phyloP scores from a whole-genome alignment of 2,888 invertebrate species.

The Apeira syringaria region DNA sequence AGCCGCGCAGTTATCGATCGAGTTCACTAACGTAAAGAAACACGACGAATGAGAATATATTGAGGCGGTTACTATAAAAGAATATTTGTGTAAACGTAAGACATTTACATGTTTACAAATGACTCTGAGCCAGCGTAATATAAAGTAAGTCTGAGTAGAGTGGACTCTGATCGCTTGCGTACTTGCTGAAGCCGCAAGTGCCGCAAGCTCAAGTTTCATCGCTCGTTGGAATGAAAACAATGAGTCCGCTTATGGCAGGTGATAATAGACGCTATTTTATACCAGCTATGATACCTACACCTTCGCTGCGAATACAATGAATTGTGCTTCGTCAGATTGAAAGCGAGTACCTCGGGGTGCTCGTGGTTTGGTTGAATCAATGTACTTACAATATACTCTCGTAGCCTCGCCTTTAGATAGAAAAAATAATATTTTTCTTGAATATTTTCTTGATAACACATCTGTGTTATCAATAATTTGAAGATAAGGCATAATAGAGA shows the following conservation, averaged over 20 bases:
- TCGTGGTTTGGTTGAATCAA: too few relatives aligned
- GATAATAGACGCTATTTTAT: constrained; percentile 39
- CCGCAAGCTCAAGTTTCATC: constrained; percentile 56
- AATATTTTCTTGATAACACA: too few relatives aligned
- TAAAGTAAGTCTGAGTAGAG: constrained; percentile 30
- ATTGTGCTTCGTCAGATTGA: constrained; percentile 20
- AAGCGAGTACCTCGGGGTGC: constrained; percentile 5
- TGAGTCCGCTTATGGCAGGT: constrained; percentile 56
- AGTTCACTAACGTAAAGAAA: constrained; percentile 51
- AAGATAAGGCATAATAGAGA: constrained; percentile 19
- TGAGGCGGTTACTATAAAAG: constrained; percentile 31
- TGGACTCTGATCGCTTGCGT: constrained; percentile 32
- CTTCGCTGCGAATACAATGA: constrained; percentile 6
- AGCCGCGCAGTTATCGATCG: constrained; percentile 54
- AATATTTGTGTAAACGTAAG: constrained; percentile 26
- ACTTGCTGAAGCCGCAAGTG: constrained; percentile 52
- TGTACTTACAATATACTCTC: too few relatives aligned
- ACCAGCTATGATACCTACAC: constrained; percentile 22
- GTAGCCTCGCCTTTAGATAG: too few relatives aligned
- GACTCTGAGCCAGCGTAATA: constrained; percentile 22
- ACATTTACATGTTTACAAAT: constrained; percentile 8
- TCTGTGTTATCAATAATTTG: constrained; percentile 20
- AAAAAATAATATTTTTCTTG: too few relatives aligned
- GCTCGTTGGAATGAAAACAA: constrained; percentile 61
- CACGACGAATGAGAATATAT: constrained; percentile 49